Evolutionary conservation across 2,888 invertebrate species (phyloP).

Genomic region (Leptinotarsa peninsularis): DNA sequence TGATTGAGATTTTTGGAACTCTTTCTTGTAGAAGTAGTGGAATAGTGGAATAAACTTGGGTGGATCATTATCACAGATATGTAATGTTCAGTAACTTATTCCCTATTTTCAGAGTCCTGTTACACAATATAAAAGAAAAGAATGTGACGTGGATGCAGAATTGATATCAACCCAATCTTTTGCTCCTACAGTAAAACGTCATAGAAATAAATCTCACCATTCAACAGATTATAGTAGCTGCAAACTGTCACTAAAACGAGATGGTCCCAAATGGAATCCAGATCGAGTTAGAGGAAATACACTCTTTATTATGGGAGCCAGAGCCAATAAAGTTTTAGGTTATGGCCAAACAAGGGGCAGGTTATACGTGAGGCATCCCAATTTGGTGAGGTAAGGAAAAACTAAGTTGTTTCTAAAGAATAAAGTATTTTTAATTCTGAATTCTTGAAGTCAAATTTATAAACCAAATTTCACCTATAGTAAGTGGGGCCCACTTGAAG

Average conservation of each 20-base stretch:
- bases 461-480: too few species aligned
- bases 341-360: slow-evolving; percentile 81
- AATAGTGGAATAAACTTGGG: too few species aligned
- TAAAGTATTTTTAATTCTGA: too few species aligned
- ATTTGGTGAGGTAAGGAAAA: slow-evolving; percentile 69
- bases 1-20: too few species aligned
- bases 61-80: too few species aligned
- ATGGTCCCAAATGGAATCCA: slow-evolving; percentile 81
- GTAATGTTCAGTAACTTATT: too few species aligned
- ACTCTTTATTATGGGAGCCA: slow-evolving; percentile 83
- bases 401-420: too few species aligned
- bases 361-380: slow-evolving; percentile 82
- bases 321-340: slow-evolving; percentile 79
- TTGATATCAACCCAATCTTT: slow-evolving; percentile 57
- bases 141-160: slow-evolving; percentile 76
- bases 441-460: too few species aligned
- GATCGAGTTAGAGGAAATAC: slow-evolving; percentile 78
- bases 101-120: slow-evolving; percentile 65
- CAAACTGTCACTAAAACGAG: slow-evolving; percentile 67
- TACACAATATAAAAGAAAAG: slow-evolving; percentile 72
- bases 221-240: slow-evolving; percentile 65
- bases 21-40: too few species aligned
- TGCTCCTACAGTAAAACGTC: slow-evolving; percentile 57
- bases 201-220: slow-evolving; percentile 52
- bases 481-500: too few species aligned